A percentile compares a stretch with the other conserved stretches of the same genome.
These are phyloP conservation scores for Heliothis subflexa DNA, from an alignment of 1,140 invertebrate species.

Conservation along the genomic window DNA sequence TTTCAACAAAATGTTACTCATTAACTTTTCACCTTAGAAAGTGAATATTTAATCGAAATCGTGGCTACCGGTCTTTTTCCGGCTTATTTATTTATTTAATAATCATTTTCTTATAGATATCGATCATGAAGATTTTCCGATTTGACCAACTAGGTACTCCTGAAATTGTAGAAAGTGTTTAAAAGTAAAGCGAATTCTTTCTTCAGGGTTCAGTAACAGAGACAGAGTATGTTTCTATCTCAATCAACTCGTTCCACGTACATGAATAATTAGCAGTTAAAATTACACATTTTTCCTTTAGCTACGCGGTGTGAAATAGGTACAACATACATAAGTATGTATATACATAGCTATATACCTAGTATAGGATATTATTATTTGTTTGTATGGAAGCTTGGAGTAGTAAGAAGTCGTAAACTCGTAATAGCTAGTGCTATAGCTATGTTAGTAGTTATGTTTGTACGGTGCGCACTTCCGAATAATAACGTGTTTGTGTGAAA, in stretches of 20 bases:
- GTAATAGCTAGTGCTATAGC: conserved; percentile 11
- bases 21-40: conserved; percentile 52
- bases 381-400: conserved; percentile 20
- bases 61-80: conserved; percentile 13
- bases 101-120: not conserved
- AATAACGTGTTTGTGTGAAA: conserved; percentile 41
- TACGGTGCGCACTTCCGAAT: conserved; percentile 30
- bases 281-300: conserved; percentile 3
- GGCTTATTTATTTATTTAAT: not conserved
- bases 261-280: not conserved
- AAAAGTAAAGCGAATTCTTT: not conserved
- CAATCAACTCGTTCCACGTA: not conserved
- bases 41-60: conserved; percentile 36
- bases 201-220: not conserved
- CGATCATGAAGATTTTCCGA: not conserved
- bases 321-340: not conserved
- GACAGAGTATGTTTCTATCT: not conserved
- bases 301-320: not conserved
- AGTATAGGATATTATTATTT: not conserved
- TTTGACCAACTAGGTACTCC: no score
- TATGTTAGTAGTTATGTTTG: not conserved
- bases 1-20: conserved; percentile 36
- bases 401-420: conserved; percentile 36
- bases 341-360: not conserved
- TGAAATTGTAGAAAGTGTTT: not conserved